These are phyloP conservation scores for Syritta pipiens DNA, from an alignment of 2,888 invertebrate species.

Conservation along the genomic window DNA sequence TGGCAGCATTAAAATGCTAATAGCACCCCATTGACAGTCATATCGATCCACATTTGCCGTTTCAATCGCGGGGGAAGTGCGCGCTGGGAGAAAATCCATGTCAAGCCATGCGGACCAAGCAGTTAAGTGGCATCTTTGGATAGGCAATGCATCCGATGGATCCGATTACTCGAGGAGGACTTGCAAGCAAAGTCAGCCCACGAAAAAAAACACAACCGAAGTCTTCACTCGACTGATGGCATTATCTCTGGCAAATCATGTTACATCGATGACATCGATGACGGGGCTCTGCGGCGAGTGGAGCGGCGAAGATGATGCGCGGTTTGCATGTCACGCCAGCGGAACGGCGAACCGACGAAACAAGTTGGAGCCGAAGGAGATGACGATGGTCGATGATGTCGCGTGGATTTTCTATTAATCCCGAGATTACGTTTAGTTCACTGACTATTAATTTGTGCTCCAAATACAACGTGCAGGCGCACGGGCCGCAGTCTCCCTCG, in stretches of 20 bases:
- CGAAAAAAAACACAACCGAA: not conserved
- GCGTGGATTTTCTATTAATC: conserved; percentile 69
- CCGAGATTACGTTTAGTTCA: conserved; percentile 68
- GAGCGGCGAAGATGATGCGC: conserved; percentile 56
- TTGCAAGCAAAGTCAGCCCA: not conserved
- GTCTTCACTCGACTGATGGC: conserved; percentile 37
- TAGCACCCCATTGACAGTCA: conserved; percentile 65
- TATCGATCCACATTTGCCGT: conserved; percentile 65
- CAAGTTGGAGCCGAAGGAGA: conserved; percentile 18
- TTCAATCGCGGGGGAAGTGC: conserved; percentile 32
- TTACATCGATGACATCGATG: conserved; percentile 60
- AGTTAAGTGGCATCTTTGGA: conserved; percentile 61
- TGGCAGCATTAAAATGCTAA: conserved; percentile 69
- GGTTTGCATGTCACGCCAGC: conserved; percentile 61
- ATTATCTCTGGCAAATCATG: conserved; percentile 65
- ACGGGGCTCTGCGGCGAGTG: conserved; percentile 3
- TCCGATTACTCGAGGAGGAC: conserved; percentile 38
- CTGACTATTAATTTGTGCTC: conserved; percentile 69
- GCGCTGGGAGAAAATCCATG: conserved; percentile 56
- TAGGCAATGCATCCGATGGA: conserved; percentile 42
- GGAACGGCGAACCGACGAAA: not conserved
- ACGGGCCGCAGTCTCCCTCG: conserved; percentile 16
- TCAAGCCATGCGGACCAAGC: conserved; percentile 27
- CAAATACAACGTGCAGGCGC: conserved; percentile 50
- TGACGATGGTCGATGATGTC: conserved; percentile 48